phyloP scores from a whole-genome alignment of 2,797 vertebrate genomes.

The Rallus crepitans region DNA sequence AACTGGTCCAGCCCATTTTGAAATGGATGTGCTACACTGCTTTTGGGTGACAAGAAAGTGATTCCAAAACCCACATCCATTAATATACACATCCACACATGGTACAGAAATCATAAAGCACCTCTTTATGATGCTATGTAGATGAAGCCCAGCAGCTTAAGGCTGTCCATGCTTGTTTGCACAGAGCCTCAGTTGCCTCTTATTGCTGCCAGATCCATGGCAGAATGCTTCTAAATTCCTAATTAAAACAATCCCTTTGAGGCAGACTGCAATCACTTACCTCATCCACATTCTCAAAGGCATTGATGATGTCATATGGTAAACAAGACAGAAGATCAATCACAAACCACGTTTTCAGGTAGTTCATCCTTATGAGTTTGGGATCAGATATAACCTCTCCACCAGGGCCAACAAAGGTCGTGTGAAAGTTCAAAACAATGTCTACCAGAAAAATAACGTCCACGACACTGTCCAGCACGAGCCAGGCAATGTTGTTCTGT shows the following conservation, averaged over 20 bases:
- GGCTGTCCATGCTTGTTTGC: not conserved
- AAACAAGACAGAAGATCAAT: conserved; percentile 97
- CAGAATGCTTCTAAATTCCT: not conserved
- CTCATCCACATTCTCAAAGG: conserved; percentile 98
- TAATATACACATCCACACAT: rapidly evolving
- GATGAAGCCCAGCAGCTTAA: not conserved
- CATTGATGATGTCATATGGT: conserved; percentile 99
- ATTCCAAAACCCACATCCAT: not conserved
- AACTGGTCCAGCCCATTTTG: not conserved
- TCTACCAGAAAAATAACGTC: conserved; percentile 98
- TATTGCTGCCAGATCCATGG: not conserved
- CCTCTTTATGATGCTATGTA: rapidly evolving
- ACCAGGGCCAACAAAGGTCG: conserved; percentile 94
- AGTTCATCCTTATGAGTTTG: conserved; percentile 97
- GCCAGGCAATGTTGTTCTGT: conserved; percentile 96
- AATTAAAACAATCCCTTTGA: not conserved
- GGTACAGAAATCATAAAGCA: not conserved
- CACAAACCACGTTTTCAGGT: conserved; percentile 98
- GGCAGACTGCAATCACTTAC: conserved; percentile 70
- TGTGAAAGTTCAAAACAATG: conserved; percentile 98
- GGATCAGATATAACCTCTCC: conserved; percentile 97
- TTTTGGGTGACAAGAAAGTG: not conserved
- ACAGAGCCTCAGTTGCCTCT: not conserved
- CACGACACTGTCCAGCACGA: conserved; percentile 96
- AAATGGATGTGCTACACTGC: rapidly evolving